These are phyloP conservation scores for Argya squamiceps DNA, from an alignment of 2,797 vertebrate species.

Conservation along the genomic window DNA sequence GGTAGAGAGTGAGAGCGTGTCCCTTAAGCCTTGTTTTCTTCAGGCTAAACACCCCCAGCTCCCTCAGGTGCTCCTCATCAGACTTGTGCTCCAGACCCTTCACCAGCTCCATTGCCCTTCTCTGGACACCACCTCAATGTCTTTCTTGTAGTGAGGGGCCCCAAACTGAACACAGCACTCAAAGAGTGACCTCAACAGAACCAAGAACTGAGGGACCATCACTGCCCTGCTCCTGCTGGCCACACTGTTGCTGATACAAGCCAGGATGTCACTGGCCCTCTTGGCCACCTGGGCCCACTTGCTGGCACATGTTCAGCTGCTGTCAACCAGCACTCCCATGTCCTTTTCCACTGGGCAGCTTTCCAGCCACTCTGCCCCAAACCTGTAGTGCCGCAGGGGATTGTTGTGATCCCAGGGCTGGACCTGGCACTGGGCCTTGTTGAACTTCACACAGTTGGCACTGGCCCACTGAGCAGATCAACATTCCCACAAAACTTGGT, in stretches of 20 bases:
- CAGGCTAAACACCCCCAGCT: rapidly evolving
- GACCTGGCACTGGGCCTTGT: background rate
- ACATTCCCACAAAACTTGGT: background rate
- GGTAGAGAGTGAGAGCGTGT: background rate
- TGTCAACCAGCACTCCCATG: background rate
- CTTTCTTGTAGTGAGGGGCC: background rate
- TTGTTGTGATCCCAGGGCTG: background rate
- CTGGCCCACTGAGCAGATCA: background rate
- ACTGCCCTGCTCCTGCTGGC: background rate
- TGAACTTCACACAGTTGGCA: background rate
- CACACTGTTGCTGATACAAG: background rate
- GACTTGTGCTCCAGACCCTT: background rate
- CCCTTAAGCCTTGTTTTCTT: background rate
- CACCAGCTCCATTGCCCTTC: rapidly evolving
- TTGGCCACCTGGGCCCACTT: background rate
- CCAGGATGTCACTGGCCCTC: background rate
- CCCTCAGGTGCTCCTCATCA: background rate
- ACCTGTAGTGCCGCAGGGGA: background rate
- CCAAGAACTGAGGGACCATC: background rate
- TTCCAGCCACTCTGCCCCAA: background rate
- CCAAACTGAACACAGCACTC: background rate
- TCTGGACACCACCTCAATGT: background rate
- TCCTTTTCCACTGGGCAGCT: background rate
- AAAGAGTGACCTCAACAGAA: background rate
- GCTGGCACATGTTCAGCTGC: background rate